These are phyloP conservation scores for Erannis defoliaria DNA, from an alignment of 2,888 invertebrate species.

Conservation along the genomic window DNA sequence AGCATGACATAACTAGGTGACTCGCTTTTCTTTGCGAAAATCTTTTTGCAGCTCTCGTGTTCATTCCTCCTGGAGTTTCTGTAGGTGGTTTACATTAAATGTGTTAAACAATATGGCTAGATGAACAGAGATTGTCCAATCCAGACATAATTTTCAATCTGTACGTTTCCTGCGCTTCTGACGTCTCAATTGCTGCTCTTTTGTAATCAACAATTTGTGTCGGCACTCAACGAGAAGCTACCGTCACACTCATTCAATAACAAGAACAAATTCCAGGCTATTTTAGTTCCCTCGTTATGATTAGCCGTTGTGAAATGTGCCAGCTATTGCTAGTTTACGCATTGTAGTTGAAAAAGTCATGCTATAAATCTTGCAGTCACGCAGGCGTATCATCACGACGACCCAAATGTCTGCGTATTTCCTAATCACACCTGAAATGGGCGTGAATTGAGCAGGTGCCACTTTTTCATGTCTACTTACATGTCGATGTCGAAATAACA, in stretches of 20 bases:
- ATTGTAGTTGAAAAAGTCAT: slow-evolving; percentile 43
- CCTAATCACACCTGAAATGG: slow-evolving; percentile 18
- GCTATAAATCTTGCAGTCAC: slow-evolving; percentile 49
- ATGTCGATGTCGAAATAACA: neutral
- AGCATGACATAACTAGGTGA: slow-evolving; percentile 30
- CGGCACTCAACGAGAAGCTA: slow-evolving; percentile 72
- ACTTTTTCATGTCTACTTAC: slow-evolving; percentile 10
- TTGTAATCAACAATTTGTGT: slow-evolving; percentile 84
- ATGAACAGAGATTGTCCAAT: slow-evolving; percentile 56
- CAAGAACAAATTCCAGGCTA: slow-evolving; percentile 75
- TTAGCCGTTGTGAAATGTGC: slow-evolving; percentile 57
- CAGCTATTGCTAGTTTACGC: slow-evolving; percentile 35
- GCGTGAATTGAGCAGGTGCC: neutral
- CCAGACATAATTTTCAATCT: slow-evolving; percentile 82
- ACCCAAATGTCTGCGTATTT: slow-evolving; percentile 34
- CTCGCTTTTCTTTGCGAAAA: slow-evolving; percentile 1
- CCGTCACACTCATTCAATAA: slow-evolving; percentile 73
- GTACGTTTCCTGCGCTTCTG: slow-evolving; percentile 76
- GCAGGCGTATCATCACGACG: slow-evolving; percentile 45
- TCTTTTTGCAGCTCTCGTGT: slow-evolving; percentile 17
- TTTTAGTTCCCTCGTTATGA: slow-evolving; percentile 70
- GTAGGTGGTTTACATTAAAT: slow-evolving; percentile 23
- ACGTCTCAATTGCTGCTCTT: slow-evolving; percentile 85
- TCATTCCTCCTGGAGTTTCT: slow-evolving; percentile 14
- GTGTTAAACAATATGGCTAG: slow-evolving; percentile 49